These are phyloP conservation scores for Acrocephalus kingi DNA, from an alignment of 2,113 vertebrate genomes.

Conservation along the genomic window DNA sequence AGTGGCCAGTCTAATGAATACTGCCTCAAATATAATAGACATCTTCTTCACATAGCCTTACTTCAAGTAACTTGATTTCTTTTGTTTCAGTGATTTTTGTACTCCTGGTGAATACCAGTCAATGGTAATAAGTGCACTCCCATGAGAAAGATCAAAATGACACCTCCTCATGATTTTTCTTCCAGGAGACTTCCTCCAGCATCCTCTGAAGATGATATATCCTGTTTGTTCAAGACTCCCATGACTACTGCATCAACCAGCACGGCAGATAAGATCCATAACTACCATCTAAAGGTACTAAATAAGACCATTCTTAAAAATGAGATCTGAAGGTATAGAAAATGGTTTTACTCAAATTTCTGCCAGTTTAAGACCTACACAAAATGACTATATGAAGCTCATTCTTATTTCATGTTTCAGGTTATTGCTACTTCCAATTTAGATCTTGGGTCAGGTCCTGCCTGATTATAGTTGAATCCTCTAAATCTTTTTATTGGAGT, in stretches of 20 bases:
- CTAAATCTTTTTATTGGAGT: background rate
- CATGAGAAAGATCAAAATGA: background rate
- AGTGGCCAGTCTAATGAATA: background rate
- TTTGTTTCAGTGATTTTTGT: background rate
- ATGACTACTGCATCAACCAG: background rate
- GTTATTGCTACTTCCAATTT: background rate
- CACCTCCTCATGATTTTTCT: background rate
- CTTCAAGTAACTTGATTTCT: background rate
- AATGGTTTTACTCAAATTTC: background rate
- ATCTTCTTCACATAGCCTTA: background rate
- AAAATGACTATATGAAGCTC: background rate
- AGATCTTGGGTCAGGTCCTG: background rate
- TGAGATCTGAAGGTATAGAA: background rate
- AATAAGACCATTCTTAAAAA: background rate
- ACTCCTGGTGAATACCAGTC: background rate
- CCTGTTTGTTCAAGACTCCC: slow-evolving; percentile 2
- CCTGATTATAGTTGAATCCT: background rate
- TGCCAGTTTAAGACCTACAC: background rate
- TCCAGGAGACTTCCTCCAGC: background rate
- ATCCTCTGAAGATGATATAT: background rate
- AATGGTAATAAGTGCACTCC: background rate
- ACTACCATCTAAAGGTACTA: background rate
- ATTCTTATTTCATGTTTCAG: background rate
- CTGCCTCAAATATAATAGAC: rapidly evolving
- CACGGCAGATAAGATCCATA: background rate